Evolutionary conservation across 2,888 invertebrate genomes (phyloP), one percentile per base, ranked within the genome.

Genomic region (Dasysyrphus tricinctus): DNA sequence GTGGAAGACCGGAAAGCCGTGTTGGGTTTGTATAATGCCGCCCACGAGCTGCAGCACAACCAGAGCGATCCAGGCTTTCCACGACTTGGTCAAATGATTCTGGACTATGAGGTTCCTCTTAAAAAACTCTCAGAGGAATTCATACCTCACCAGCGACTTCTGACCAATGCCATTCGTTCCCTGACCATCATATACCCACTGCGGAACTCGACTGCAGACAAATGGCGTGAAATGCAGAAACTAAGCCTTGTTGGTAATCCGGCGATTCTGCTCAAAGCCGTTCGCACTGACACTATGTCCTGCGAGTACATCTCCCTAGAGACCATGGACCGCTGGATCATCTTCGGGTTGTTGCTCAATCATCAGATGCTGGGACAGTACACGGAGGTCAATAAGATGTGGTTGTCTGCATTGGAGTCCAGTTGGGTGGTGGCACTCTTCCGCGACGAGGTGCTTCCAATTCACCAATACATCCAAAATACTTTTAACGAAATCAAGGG

Each of bases 1-100:
- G 99, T 99, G 0, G 99, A 99, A 92, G 99, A 99, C 92, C 94
- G 99, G 12, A 99, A 99, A 93, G 97, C 98, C 0, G 99, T 99
- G 0, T 93, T 99, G 57, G 99, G 99, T 0, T 94, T 99, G 19
- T 99, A 98, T 91, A 99, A 99, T 94, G 98, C 98, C 56, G 99
- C 99, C 5, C 97, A 98, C 93, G 99, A 99, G 93, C 96, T 99
- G 95, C 96, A 97, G 34, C 96, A 99, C 91, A 97, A 95, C 89
- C 96, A 97, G 90, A 96, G 97, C 74, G 98, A 98, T 92, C 94
- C 95, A 16, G 98, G 97, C 90, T 99, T 99, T 92, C 99, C 99
- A 5, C 94, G 99, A 14, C 94, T 99, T 65, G 99, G 99, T 0
- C 98, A 98, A 93, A 96, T 99, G 96, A 98, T 99, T 87, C 95